A percentile compares a stretch with the other conserved stretches of the same genome.
phyloP scores from a whole-genome alignment of 2,113 vertebrate species.

The Centropus unirufus region DNA sequence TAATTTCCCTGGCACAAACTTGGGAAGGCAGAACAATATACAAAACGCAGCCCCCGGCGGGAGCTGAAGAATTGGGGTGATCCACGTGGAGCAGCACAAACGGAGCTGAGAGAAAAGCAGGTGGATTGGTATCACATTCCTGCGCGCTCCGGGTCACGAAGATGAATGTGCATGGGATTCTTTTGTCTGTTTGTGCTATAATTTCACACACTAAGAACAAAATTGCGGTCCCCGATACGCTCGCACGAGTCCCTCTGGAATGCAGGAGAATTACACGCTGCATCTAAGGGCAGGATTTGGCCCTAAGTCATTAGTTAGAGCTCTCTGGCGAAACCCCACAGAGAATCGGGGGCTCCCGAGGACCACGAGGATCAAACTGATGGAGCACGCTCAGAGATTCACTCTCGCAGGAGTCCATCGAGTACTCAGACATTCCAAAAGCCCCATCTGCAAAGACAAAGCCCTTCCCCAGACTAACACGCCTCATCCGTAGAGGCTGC shows the following conservation, averaged over 20 bases:
- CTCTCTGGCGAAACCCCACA: conserved; percentile 34
- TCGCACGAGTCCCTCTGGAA: conserved; percentile 43
- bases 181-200: conserved; percentile 58
- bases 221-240: conserved; percentile 51
- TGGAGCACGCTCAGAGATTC: conserved; percentile 30
- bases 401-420: conserved; percentile 20
- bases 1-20: conserved; percentile 53
- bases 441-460: not conserved
- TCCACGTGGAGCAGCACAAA: conserved; percentile 26
- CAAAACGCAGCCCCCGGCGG: not conserved
- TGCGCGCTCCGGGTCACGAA: conserved; percentile 65
- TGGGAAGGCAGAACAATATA: conserved; percentile 9
- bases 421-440: conserved; percentile 34
- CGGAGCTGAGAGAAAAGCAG: conserved; percentile 2
- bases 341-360: conserved; percentile 52
- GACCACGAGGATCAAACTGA: conserved; percentile 64
- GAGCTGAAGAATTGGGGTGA: conserved; percentile 23
- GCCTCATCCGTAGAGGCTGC: not conserved
- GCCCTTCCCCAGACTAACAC: not conserved
- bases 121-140: not conserved
- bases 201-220: conserved; percentile 54
- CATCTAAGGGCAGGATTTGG: conserved; percentile 65
- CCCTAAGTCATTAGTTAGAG: conserved; percentile 75
- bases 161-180: conserved; percentile 68
- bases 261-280: conserved; percentile 36